phyloP scores from a whole-genome alignment of 2,888 invertebrate species.

The Melinaea menophilus region DNA sequence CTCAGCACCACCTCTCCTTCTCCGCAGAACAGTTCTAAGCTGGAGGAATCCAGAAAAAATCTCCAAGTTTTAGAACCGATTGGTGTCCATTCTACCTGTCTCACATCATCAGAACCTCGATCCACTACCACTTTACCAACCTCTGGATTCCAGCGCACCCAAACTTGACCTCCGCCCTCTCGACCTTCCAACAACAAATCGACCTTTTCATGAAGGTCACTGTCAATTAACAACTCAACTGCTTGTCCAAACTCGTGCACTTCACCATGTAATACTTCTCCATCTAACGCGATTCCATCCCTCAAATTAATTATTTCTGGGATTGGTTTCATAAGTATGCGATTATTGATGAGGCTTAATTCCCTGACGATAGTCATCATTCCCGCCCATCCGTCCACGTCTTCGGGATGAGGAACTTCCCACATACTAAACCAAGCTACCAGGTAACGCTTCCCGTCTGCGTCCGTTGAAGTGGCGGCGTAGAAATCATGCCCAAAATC shows the following conservation, averaged over 20 bases:
- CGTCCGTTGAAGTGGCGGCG: conserved; percentile 62
- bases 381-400: conserved; percentile 67
- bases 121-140: conserved; percentile 55
- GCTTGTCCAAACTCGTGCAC: conserved; percentile 50
- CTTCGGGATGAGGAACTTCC: conserved; percentile 59
- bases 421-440: conserved; percentile 71
- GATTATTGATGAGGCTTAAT: conserved; percentile 47
- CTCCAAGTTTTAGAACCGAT: conserved; percentile 49
- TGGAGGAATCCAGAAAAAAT: conserved; percentile 65
- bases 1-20: conserved; percentile 71
- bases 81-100: conserved; percentile 66
- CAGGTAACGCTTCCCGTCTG: conserved; percentile 56
- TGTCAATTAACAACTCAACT: conserved; percentile 53
- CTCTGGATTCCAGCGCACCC: conserved; percentile 52
- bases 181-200: conserved; percentile 52
- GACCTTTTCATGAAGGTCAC: conserved; percentile 46
- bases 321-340: conserved; percentile 58
- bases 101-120: conserved; percentile 50
- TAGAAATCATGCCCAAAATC: conserved; percentile 73
- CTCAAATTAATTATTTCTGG: conserved; percentile 50
- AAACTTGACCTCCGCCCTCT: conserved; percentile 49
- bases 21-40: conserved; percentile 67
- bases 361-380: conserved; percentile 65
- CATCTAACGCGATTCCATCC: conserved; percentile 39
- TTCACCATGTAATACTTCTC: conserved; percentile 38